Percentiles rank a stretch among this genome's conserved stretches.
Evolutionary conservation across 2,113 vertebrate species (phyloP).

Genomic region (Carlito syrichta): DNA sequence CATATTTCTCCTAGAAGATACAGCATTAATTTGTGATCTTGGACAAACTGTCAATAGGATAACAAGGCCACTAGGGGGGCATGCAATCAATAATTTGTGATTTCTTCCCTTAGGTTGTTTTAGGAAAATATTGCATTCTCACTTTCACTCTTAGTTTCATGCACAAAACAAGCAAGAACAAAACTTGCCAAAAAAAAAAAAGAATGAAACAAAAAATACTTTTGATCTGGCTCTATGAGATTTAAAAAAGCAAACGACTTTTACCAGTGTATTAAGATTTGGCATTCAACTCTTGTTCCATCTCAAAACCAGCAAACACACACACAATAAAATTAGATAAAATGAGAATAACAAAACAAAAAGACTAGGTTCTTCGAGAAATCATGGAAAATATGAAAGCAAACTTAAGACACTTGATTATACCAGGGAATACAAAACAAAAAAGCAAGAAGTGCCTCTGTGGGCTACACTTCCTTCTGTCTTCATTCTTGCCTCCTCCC

Average conservation of each 20-base stretch:
- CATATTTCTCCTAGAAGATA: constrained; percentile 71
- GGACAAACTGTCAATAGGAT: constrained; percentile 68
- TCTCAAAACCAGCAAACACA: background rate
- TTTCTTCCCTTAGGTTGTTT: constrained; percentile 61
- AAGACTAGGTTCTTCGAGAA: background rate
- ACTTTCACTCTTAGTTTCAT: background rate
- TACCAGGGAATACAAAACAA: background rate
- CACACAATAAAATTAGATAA: background rate
- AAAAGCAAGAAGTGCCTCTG: background rate
- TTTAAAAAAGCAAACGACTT: constrained; percentile 11
- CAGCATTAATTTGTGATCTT: constrained; percentile 68
- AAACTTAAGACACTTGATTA: background rate
- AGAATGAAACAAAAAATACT: background rate
- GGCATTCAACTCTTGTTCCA: background rate
- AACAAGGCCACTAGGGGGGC: constrained; percentile 62
- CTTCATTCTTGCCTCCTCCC: background rate
- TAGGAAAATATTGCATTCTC: constrained; percentile 47
- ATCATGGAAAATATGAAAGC: background rate
- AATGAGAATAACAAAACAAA: background rate
- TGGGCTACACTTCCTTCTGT: background rate
- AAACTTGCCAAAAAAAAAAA: background rate
- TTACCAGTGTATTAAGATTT: background rate
- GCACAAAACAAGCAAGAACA: constrained; percentile 43
- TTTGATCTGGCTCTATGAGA: background rate
- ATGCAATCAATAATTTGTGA: constrained; percentile 71